Conservation (phyloP, 2,797 vertebrate genomes). For the Stomatorhinus walkeri region DNA sequence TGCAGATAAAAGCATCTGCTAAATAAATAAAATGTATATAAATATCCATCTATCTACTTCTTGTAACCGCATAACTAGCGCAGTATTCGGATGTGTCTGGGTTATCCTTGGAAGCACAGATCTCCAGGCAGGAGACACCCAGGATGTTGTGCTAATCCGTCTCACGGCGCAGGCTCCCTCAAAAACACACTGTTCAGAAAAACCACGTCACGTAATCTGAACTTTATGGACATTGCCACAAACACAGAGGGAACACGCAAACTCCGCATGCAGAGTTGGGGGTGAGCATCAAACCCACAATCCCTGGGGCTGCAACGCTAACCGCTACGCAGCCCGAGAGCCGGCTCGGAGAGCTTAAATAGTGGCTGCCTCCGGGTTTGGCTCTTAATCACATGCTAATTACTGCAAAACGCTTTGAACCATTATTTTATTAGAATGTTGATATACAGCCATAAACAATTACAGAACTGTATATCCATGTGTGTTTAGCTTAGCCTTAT, state of each 20-base stretch:
- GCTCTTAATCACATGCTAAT: neutral
- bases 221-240: neutral
- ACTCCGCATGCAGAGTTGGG: neutral
- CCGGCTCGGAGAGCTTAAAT: neutral
- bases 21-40: neutral
- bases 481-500: neutral
- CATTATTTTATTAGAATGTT: neutral
- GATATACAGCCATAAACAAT: neutral
- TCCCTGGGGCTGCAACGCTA: neutral
- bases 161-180: neutral
- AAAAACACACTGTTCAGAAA: too few relatives aligned
- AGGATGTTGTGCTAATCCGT: neutral
- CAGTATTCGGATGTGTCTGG: neutral
- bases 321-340: neutral
- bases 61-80: neutral
- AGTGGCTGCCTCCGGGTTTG: neutral
- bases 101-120: neutral
- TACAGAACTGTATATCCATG: neutral
- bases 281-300: neutral
- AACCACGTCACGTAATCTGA: too few relatives aligned
- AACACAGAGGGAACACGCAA: neutral
- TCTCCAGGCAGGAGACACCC: neutral
- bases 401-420: neutral
- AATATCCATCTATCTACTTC: neutral
- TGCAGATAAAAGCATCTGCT: neutral